phyloP scores from a whole-genome alignment of 2,113 vertebrate species.

The Passer montanus region DNA sequence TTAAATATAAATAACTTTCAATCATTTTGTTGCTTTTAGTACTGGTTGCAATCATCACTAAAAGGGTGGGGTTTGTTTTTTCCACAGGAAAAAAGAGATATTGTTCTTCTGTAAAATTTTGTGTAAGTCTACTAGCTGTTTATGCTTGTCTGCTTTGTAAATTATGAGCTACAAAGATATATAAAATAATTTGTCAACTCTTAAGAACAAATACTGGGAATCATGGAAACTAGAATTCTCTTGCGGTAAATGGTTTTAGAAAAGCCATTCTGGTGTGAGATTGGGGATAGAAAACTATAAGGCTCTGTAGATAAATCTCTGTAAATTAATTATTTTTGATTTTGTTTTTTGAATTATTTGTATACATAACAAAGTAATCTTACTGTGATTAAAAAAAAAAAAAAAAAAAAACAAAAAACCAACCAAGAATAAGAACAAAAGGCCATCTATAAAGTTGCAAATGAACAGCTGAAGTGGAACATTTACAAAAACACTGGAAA shows the following conservation, averaged over 20 bases:
- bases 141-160: neutral
- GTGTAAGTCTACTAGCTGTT: neutral
- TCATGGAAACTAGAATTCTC: neutral
- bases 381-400: neutral
- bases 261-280: neutral
- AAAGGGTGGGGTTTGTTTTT: rapidly evolving
- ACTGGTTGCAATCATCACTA: neutral
- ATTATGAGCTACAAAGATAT: neutral
- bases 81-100: neutral
- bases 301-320: neutral
- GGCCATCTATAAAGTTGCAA: neutral
- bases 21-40: neutral
- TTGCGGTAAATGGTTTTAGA: neutral
- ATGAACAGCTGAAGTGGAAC: neutral
- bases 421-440: neutral
- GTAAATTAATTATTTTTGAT: neutral
- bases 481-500: neutral
- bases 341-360: neutral
- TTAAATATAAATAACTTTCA: neutral
- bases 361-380: neutral
- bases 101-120: neutral
- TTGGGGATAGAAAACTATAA: neutral
- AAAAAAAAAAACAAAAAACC: too few species aligned
- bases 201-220: neutral
- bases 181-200: neutral